These are phyloP conservation scores for Isichthys henryi DNA, from an alignment of 2,113 vertebrate genomes.

Conservation along the genomic window DNA sequence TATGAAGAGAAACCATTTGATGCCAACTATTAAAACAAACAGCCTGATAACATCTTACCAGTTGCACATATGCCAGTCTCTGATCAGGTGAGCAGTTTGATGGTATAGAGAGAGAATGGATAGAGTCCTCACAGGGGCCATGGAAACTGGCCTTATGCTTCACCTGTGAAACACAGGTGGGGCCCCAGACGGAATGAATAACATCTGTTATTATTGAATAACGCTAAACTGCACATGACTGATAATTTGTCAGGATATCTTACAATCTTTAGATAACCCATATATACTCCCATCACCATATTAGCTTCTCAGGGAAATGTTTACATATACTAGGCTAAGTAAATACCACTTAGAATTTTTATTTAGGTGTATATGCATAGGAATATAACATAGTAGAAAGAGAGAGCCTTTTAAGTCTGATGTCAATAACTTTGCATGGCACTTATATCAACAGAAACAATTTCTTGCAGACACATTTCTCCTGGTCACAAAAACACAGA, in stretches of 20 bases:
- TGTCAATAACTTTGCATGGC: conserved; percentile 14
- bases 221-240: background rate
- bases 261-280: background rate
- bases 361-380: background rate
- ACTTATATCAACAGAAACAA: background rate
- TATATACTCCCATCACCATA: background rate
- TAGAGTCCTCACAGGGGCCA: background rate
- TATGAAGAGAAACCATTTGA: background rate
- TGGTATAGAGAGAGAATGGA: background rate
- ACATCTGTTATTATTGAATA: too few relatives aligned
- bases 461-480: background rate
- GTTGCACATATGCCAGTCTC: background rate
- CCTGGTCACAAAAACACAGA: background rate
- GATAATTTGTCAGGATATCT: background rate
- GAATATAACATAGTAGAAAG: background rate
- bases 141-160: too few relatives aligned
- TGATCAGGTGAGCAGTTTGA: background rate
- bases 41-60: background rate
- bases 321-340: background rate
- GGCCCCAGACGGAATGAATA: too few relatives aligned
- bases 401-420: background rate
- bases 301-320: background rate
- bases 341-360: background rate
- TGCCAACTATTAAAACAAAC: background rate
- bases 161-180: too few relatives aligned